Conservation (phyloP, 2,113 vertebrate genomes). For the Pangasianodon gigas region DNA sequence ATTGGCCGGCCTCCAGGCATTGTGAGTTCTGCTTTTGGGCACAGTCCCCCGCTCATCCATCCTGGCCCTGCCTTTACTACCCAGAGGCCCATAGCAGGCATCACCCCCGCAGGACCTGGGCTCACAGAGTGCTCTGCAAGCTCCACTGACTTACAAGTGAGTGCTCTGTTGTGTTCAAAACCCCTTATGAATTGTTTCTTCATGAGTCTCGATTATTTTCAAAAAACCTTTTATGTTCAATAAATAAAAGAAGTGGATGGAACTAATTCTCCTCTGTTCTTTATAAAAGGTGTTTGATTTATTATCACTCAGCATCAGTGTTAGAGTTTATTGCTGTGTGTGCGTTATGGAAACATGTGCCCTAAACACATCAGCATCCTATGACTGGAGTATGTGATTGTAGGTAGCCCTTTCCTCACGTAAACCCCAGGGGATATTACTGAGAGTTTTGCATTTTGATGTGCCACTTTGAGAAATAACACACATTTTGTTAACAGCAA, state of each 20-base stretch:
- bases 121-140: constrained; percentile 84
- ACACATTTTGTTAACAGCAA: constrained; percentile 70
- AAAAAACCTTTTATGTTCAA: not conserved
- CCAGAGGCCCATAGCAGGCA: constrained; percentile 89
- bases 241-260: not conserved
- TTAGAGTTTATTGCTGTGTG: constrained; percentile 25
- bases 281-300: not conserved
- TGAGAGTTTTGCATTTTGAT: constrained; percentile 62
- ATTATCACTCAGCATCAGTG: not conserved
- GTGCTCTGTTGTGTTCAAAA: constrained; percentile 44
- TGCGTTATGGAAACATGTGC: constrained; percentile 18
- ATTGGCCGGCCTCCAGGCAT: constrained; percentile 89
- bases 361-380: constrained; percentile 43
- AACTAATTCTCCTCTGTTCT: not conserved
- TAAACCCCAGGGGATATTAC: constrained; percentile 65
- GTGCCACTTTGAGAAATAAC: constrained; percentile 58
- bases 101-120: constrained; percentile 84
- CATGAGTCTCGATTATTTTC: not conserved
- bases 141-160: constrained; percentile 93
- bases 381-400: constrained; percentile 18
- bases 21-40: constrained; percentile 93
- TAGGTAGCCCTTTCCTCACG: constrained; percentile 56
- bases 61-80: constrained; percentile 91
- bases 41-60: constrained; percentile 96
- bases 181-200: not conserved